Conservation (phyloP, 2,888 invertebrate genomes). For the Leuctra nigra region DNA sequence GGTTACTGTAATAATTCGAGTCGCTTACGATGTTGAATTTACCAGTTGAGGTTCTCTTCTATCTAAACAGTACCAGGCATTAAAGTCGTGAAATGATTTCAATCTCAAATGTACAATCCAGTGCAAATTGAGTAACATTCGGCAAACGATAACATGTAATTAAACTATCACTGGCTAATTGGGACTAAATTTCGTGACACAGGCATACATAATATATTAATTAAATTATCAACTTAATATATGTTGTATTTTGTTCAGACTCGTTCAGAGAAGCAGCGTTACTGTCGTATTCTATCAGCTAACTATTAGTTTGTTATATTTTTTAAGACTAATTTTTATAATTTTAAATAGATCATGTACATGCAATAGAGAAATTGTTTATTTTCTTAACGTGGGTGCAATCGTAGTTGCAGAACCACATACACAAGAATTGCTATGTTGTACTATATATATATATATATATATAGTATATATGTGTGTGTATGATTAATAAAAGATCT, state of each 20-base stretch:
- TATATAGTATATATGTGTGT: conserved; percentile 14
- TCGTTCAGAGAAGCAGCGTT: conserved; percentile 19
- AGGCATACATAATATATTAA: not conserved
- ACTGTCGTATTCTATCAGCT: too few species aligned
- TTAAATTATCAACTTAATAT: not conserved
- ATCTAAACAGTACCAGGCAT: too few species aligned
- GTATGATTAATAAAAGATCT: not conserved
- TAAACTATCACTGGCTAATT: not conserved
- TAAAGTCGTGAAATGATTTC: too few species aligned
- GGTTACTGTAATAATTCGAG: too few species aligned
- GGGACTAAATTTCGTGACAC: too few species aligned
- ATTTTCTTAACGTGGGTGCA: too few species aligned
- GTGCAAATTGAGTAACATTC: not conserved
- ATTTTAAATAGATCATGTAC: not conserved
- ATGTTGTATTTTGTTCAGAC: conserved; percentile 10
- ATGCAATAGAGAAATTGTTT: conserved; percentile 12
- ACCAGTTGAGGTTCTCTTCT: too few species aligned
- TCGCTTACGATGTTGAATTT: too few species aligned
- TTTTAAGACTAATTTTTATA: conserved; percentile 18
- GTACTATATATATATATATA: conserved; percentile 23
- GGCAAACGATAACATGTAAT: not conserved
- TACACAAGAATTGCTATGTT: conserved; percentile 23
- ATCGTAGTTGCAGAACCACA: too few species aligned
- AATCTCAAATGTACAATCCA: too few species aligned
- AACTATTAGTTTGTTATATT: too few species aligned